These are phyloP conservation scores for zebrafish (Danio rerio) DNA, from an alignment of 2,113 vertebrate species.

Conservation along the genomic window DNA sequence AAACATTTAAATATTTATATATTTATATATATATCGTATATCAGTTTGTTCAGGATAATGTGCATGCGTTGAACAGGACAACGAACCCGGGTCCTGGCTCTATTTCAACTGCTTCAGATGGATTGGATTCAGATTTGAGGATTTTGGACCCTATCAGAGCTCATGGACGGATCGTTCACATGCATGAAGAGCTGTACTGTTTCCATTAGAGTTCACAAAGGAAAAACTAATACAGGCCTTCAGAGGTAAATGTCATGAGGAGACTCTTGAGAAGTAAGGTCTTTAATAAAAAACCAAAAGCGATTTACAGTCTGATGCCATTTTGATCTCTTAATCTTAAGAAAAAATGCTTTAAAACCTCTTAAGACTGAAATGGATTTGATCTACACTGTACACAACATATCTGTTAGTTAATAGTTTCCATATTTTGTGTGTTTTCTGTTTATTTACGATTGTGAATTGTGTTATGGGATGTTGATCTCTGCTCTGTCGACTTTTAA, in stretches of 20 bases:
- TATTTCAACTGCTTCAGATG: slow-evolving; percentile 65
- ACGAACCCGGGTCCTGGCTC: slow-evolving; percentile 72
- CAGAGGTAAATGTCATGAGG: not conserved
- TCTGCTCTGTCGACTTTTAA: no score
- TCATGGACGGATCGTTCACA: not conserved
- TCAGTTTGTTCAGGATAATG: slow-evolving; percentile 76
- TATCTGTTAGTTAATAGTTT: no score
- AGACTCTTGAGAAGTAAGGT: slow-evolving; percentile 7
- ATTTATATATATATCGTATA: slow-evolving; percentile 64
- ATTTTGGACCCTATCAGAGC: not conserved
- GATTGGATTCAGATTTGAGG: slow-evolving; percentile 40
- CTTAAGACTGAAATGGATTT: not conserved
- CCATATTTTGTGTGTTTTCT: no score
- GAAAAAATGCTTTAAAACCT: not conserved
- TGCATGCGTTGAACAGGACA: slow-evolving; percentile 80
- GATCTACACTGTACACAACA: not conserved
- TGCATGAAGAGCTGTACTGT: not conserved
- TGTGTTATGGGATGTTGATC: no score
- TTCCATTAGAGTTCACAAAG: not conserved
- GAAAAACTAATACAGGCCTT: not conserved
- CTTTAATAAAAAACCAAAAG: not conserved
- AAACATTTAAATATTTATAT: slow-evolving; percentile 76
- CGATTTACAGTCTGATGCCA: not conserved
- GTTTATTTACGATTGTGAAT: no score
- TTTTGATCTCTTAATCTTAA: not conserved